Percentiles rank a stretch among this genome's conserved stretches.
phyloP scores from a whole-genome alignment of 2,888 invertebrate genomes.

The Troglohyphantes excavatus region DNA sequence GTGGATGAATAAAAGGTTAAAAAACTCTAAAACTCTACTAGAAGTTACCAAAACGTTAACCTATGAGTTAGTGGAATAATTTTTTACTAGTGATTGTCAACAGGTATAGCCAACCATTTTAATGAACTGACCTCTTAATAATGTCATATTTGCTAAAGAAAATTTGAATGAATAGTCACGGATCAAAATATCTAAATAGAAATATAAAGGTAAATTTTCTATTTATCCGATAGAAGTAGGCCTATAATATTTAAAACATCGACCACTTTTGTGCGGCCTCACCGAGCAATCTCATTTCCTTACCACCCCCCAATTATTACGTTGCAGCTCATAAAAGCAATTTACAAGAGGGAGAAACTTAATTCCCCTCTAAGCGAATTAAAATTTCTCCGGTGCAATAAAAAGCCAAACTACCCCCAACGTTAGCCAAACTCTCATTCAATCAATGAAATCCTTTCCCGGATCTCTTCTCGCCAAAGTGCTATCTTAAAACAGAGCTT shows the following conservation, averaged over 20 bases:
- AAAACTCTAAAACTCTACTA: no score
- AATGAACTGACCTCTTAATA: no score
- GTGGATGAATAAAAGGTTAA: no score
- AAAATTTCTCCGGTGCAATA: conserved; percentile 27
- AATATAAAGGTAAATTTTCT: no score
- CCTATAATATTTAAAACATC: neutral
- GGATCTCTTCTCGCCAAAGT: conserved; percentile 16
- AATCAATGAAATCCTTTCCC: conserved; percentile 37
- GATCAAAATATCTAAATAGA: no score
- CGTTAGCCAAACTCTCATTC: conserved; percentile 25
- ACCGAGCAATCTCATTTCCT: neutral
- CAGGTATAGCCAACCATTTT: no score
- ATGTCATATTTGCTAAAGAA: no score
- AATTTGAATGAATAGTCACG: no score
- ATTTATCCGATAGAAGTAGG: no score
- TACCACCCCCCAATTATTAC: neutral
- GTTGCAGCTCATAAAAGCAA: neutral
- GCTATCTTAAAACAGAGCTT: conserved; percentile 59
- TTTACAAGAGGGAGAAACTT: conserved; percentile 29
- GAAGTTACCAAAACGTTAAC: no score
- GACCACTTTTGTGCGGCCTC: neutral
- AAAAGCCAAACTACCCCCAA: conserved; percentile 5
- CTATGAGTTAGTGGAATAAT: no score
- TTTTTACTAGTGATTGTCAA: no score
- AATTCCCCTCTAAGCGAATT: conserved; percentile 25